phyloP scores from a whole-genome alignment of 1,140 invertebrate species.

The Macrocentrus cingulum region DNA sequence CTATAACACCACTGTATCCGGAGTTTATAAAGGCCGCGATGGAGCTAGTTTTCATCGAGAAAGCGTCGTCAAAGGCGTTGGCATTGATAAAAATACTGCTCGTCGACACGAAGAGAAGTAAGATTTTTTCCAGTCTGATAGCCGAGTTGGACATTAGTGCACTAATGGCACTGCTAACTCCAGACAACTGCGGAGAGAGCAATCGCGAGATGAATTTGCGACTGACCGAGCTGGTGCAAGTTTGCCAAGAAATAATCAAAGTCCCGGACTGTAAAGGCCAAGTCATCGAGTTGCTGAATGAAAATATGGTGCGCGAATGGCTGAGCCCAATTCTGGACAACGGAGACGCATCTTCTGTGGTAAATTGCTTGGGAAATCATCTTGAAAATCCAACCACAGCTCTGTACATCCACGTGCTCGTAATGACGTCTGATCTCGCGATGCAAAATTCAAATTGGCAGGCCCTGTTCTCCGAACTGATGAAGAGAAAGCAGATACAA shows the following conservation, averaged over 20 bases:
- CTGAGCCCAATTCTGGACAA: conserved; percentile 40
- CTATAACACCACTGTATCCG: conserved; percentile 50
- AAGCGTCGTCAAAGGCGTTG: conserved; percentile 50
- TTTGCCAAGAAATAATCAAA: conserved; percentile 56
- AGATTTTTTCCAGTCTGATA: conserved; percentile 37
- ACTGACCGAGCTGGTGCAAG: conserved; percentile 55
- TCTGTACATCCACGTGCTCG: conserved; percentile 57
- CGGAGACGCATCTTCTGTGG: conserved; percentile 25
- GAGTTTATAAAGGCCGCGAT: conserved; percentile 52
- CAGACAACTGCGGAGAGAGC: conserved; percentile 34
- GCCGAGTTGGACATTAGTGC: conserved; percentile 46
- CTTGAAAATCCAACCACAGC: conserved; percentile 48
- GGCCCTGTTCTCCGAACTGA: conserved; percentile 52
- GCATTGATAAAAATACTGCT: conserved; percentile 47
- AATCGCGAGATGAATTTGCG: conserved; percentile 35
- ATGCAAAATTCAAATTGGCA: conserved; percentile 54
- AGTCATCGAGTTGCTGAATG: conserved; percentile 46
- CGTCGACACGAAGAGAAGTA: conserved; percentile 37
- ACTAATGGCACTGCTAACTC: conserved; percentile 40
- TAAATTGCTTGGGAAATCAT: conserved; percentile 41
- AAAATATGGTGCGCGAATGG: conserved; percentile 43
- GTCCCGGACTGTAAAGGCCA: conserved; percentile 41
- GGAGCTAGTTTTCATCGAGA: conserved; percentile 49
- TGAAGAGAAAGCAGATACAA: conserved; percentile 58
- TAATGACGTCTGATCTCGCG: conserved; percentile 54